Evolutionary conservation across 2,888 invertebrate genomes (phyloP), one percentile per base, ranked within the genome.

Genomic region (Tridacna crocea): DNA sequence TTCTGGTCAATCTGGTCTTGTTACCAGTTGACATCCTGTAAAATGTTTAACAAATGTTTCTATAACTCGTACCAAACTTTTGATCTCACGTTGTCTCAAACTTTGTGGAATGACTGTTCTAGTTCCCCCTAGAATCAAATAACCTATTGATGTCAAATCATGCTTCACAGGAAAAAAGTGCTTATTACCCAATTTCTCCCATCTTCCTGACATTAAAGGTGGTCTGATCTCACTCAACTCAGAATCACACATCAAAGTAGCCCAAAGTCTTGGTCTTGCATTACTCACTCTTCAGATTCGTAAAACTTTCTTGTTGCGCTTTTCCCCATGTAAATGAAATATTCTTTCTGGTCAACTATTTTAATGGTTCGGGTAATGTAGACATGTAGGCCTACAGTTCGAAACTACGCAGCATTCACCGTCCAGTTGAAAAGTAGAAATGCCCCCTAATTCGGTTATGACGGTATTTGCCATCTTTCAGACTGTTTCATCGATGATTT

Each of bases 21-120:
- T 24, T 0, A 86, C 83, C 19, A 84, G 48, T 60, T 84, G 79
- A 75, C 87, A 87, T 6, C 83, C 86, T 46, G 75, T 60, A 66
- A 84, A 87, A 2, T 27, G 3, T 72, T 74, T 87, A 61, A 77
- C 75, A 46, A 51, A 55, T 36, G 55, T 55, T 46, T 86, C 83
- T 19, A 80, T 80, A 2, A 80, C 79, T 60, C 72, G 77, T 87
- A 90, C 86, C 87, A 90, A 70, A 88, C 86, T 74, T 88, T 88
- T 0, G 81, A 51, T 47, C 88, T 58, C 22, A 27, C 27, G 58
- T 11, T 60, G 17, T 15, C 77, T 17, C 15, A 70, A 36, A 4
- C 13, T 26, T 11, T 46, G 11, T n/a, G 70, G 70, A 22, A 77
- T 26, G 11, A 77, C n/a, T 4, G 70, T 70, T 72, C 70, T 77